A percentile compares a stretch with the other conserved stretches of the same genome.
These are phyloP conservation scores for Tinea semifulvella DNA, from an alignment of 2,888 invertebrate genomes.

Conservation along the genomic window DNA sequence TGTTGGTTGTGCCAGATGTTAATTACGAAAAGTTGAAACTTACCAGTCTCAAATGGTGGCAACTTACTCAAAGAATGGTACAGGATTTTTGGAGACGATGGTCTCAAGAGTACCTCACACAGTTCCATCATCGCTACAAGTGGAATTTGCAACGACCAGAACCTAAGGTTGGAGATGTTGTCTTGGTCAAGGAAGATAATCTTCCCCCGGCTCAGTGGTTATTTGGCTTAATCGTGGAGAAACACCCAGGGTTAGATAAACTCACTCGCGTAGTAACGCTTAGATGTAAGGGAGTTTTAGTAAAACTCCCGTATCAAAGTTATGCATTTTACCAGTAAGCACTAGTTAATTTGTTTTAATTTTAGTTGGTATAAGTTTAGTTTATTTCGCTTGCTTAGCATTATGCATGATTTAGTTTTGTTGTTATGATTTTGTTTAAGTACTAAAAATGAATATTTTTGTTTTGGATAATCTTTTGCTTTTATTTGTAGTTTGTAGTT, in stretches of 20 bases:
- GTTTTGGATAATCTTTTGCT: no score
- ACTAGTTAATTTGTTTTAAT: no score
- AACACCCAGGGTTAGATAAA: conserved; percentile 21
- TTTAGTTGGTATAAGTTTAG: no score
- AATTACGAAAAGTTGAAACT: conserved; percentile 14
- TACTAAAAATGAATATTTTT: no score
- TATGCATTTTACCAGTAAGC: conserved; percentile 14
- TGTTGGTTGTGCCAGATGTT: conserved; percentile 17
- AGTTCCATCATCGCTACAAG: conserved; percentile 19
- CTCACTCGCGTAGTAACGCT: conserved; percentile 21
- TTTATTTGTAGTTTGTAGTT: no score
- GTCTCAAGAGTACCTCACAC: conserved; percentile 22
- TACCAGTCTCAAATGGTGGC: conserved; percentile 21
- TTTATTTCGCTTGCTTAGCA: no score
- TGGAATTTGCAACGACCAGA: conserved; percentile 18
- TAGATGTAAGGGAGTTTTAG: conserved; percentile 8
- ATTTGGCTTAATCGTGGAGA: conserved; percentile 19
- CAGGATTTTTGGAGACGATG: conserved; percentile 23
- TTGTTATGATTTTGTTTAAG: no score
- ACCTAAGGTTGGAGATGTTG: conserved; percentile 20
- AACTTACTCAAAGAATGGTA: conserved; percentile 22
- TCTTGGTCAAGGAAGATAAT: conserved; percentile 21
- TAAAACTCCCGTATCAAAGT: conserved; percentile 15
- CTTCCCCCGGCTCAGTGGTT: conserved; percentile 21
- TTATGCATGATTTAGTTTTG: no score